These are phyloP conservation scores for Machaerirhynchus nigripectus DNA, from an alignment of 2,113 vertebrate genomes.

Conservation along the genomic window DNA sequence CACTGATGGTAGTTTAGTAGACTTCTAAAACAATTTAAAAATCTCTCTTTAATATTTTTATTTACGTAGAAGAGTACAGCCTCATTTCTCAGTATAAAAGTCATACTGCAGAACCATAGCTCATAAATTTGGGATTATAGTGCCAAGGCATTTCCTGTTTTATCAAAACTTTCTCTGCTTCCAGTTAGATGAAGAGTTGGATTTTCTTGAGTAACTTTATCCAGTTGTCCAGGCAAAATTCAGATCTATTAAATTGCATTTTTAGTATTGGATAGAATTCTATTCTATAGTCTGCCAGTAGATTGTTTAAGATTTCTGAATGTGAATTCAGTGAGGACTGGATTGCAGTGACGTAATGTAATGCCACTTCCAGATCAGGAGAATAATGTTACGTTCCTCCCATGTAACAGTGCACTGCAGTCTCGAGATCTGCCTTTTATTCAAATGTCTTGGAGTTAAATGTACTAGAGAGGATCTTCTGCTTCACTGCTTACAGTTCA, in stretches of 20 bases:
- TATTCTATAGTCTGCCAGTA: neutral
- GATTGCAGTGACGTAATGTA: neutral
- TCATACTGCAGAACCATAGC: neutral
- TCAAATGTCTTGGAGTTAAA: neutral
- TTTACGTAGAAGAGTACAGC: neutral
- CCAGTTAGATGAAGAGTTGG: neutral
- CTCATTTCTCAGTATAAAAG: neutral
- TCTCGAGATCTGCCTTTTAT: neutral
- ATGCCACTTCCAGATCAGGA: neutral
- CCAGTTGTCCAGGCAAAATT: neutral
- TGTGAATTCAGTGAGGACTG: neutral
- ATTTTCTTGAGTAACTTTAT: neutral
- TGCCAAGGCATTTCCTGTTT: neutral
- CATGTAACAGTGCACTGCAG: rapidly evolving
- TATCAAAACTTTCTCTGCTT: neutral
- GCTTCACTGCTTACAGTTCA: neutral
- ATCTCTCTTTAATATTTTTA: neutral
- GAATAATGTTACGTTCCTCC: neutral
- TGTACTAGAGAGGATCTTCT: neutral
- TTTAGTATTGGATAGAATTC: neutral
- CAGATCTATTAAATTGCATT: neutral
- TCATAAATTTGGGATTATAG: neutral
- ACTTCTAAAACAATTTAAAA: neutral
- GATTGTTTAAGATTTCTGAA: neutral
- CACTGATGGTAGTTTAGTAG: neutral